phyloP scores from a whole-genome alignment of 1,140 invertebrate genomes.

The Lutraria rhynchaena region DNA sequence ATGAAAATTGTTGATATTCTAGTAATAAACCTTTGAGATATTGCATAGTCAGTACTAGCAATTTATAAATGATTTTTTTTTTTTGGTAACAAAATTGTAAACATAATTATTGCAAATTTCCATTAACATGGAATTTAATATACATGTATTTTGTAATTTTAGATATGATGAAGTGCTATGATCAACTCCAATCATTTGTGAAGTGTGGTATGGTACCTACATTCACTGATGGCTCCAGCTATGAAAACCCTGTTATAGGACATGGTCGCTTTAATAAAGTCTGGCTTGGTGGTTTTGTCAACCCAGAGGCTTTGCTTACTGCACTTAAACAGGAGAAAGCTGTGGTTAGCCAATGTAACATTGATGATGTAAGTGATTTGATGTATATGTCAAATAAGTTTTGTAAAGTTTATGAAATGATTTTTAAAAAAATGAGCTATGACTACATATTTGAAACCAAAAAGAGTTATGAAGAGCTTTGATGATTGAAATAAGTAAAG shows the following conservation, averaged over 20 bases:
- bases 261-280: conserved; percentile 73
- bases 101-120: too few species aligned
- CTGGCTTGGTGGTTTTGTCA: conserved; percentile 80
- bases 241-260: conserved; percentile 69
- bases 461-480: too few species aligned
- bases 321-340: conserved; percentile 79
- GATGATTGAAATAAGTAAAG: too few species aligned
- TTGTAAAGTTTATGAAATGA: not conserved
- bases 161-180: conserved; percentile 76
- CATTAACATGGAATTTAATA: not conserved
- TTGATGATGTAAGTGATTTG: conserved; percentile 74
- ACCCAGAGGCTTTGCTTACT: conserved; percentile 76
- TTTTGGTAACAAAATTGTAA: too few species aligned
- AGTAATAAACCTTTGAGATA: too few species aligned
- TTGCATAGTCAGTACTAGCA: too few species aligned
- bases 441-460: not conserved
- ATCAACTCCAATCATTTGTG: conserved; percentile 77
- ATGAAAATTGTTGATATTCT: too few species aligned
- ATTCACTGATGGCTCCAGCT: conserved; percentile 63
- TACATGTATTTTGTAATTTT: conserved; percentile 11
- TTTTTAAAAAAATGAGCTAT: not conserved
- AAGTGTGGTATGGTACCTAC: conserved; percentile 78
- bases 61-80: too few species aligned
- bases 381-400: too few species aligned
- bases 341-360: conserved; percentile 67